Conservation (phyloP, 2,113 vertebrate genomes). For the Hepsetus odoe region DNA sequence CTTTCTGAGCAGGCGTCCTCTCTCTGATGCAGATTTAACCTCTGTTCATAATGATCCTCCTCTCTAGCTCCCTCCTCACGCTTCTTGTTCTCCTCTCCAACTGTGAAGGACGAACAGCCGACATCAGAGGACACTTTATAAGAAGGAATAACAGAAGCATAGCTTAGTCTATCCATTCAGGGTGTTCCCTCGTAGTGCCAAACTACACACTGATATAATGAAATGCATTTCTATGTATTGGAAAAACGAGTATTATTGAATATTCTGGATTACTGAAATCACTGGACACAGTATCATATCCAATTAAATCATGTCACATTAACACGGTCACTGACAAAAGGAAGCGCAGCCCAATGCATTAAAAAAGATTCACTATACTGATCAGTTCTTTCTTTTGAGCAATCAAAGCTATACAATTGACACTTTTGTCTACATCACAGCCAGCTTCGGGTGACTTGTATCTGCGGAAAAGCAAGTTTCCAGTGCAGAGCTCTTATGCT, state of each 20-base stretch:
- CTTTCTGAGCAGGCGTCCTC: background rate
- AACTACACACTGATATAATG: background rate
- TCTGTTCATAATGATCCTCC: background rate
- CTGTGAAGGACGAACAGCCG: conserved; percentile 39
- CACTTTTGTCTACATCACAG: background rate
- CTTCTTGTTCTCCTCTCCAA: conserved; percentile 10
- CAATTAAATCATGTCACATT: too few relatives aligned
- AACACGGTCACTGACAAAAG: too few relatives aligned
- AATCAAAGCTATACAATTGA: background rate
- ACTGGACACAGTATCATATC: too few relatives aligned
- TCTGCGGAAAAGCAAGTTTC: conserved; percentile 15
- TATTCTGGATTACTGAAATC: too few relatives aligned
- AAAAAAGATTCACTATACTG: background rate
- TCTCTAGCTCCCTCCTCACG: background rate
- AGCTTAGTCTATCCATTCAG: background rate
- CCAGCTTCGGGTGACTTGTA: background rate
- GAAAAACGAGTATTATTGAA: too few relatives aligned
- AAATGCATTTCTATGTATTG: too few relatives aligned
- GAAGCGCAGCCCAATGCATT: too few relatives aligned
- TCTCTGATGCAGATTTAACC: conserved; percentile 5
- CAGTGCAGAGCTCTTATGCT: background rate
- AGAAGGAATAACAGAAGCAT: conserved; percentile 15
- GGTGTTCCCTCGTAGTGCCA: background rate
- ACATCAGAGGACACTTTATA: conserved; percentile 17
- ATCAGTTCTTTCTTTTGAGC: background rate